Base-by-base conservation (phyloP, 2,797 vertebrate species). In the Leontopithecus rosalia region DNA sequence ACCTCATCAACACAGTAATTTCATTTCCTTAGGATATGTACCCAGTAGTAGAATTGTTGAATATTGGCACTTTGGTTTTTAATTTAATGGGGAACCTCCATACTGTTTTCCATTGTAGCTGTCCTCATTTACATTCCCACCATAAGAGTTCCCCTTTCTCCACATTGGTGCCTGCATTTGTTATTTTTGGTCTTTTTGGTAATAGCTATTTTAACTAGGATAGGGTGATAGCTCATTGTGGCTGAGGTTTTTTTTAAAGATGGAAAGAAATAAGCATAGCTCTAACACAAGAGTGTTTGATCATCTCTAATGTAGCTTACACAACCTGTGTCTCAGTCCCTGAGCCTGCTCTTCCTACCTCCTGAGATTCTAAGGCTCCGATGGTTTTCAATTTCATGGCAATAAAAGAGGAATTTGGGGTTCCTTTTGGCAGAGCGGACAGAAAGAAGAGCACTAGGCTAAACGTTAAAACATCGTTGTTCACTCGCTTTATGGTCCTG, bases 181-280 rank as follows among this genome's bases (percentile, higher is more conserved):
- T 17, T 81, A 28, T 28, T 28, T 55, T 81, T 81, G 36, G 22
- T 55, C 79, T 55, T 57, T 39, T 28, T 24, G 22, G n/a, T 28
- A 17, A 52, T 81, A 57, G 50, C 79, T 22, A 39, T 55, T 81
- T 52, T 28, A 12, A 10, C 50, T 6, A 24, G 50, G 22, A 52
- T 57, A 12, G 8, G 24, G 50, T 55, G 22, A 28, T 57, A 28
- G 13, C 79, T 81, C 7, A 3, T 81, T 55, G n/a, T 28, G 52
- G 41, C 58, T 72, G 52, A 85, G 36, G 15, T 90, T 88, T 75
- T 88, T 88, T 61, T 41, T 55, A 20, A 90, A 97, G 57, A 88
- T 55, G 50, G 79, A 84, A 43, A 64, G 57, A 83, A 64, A 48
- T 8, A 88, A 93, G 72, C 57, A 4, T 7, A 8, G 22, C 90